Percentiles rank a stretch among this genome's conserved stretches.
phyloP scores from a whole-genome alignment of 2,888 invertebrate genomes.

The Lycia hirtaria region DNA sequence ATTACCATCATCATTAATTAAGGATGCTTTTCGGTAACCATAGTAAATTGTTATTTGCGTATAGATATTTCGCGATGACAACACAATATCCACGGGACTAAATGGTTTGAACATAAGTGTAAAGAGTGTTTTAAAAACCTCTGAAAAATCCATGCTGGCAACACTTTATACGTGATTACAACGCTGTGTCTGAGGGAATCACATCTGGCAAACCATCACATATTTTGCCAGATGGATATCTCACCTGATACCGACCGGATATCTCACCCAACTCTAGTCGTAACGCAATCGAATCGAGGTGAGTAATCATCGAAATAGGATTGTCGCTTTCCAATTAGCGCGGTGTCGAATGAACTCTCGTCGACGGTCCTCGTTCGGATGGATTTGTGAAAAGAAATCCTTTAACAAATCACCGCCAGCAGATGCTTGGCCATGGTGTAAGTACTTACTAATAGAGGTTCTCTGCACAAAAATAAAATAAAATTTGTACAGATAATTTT shows the following conservation, averaged over 20 bases:
- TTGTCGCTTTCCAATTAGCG: constrained; percentile 81
- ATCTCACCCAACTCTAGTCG: constrained; percentile 36
- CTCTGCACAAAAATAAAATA: too few species aligned
- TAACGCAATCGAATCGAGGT: constrained; percentile 57
- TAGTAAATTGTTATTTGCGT: too few species aligned
- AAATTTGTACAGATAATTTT: too few species aligned
- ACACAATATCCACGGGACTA: too few species aligned
- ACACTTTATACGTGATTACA: too few species aligned
- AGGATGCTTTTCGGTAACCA: too few species aligned
- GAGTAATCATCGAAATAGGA: constrained; percentile 79
- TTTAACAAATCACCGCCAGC: constrained; percentile 16
- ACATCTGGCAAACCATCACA: background rate
- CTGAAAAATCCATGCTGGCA: too few species aligned
- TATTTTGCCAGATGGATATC: background rate
- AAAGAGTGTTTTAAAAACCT: too few species aligned
- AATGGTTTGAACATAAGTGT: too few species aligned
- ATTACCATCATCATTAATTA: too few species aligned
- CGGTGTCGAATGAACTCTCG: constrained; percentile 58
- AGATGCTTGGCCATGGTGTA: background rate
- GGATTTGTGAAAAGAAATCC: constrained; percentile 25
- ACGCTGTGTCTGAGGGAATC: too few species aligned
- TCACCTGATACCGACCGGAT: background rate
- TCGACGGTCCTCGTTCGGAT: constrained; percentile 47
- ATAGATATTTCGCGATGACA: too few species aligned
- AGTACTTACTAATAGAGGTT: background rate